Percentiles rank a stretch among this genome's conserved stretches.
These are phyloP conservation scores for Buphagus erythrorhynchus DNA, from an alignment of 2,797 vertebrate species.

Conservation along the genomic window DNA sequence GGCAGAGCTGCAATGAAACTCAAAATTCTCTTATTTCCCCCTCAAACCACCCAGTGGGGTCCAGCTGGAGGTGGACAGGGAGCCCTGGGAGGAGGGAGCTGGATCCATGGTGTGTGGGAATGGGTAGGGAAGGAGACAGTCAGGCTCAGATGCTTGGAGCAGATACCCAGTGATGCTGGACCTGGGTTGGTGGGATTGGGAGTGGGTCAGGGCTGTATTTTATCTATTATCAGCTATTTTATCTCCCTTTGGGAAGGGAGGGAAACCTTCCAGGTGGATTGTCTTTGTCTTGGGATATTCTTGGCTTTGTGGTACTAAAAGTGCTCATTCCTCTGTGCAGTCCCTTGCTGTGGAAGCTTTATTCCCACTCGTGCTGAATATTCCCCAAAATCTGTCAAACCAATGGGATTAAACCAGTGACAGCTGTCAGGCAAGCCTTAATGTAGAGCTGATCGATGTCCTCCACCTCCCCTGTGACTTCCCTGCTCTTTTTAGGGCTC, in stretches of 20 bases:
- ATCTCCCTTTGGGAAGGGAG: background rate
- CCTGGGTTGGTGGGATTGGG: background rate
- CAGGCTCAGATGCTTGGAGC: accelerated
- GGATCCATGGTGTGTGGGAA: background rate
- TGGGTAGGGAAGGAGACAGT: background rate
- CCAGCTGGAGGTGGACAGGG: background rate
- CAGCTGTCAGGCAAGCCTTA: background rate
- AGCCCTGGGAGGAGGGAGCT: background rate
- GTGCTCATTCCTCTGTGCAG: background rate
- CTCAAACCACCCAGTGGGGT: accelerated
- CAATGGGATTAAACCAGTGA: background rate
- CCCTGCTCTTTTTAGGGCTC: background rate
- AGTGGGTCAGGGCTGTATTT: background rate
- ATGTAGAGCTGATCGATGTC: background rate
- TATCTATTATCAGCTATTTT: background rate
- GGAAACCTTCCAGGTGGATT: background rate
- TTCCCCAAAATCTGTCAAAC: background rate
- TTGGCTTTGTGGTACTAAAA: accelerated
- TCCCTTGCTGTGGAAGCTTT: background rate
- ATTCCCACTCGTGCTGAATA: accelerated
- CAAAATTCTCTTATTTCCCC: background rate
- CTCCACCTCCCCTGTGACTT: background rate
- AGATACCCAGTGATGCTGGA: background rate
- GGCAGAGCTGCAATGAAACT: background rate
- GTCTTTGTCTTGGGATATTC: background rate